Conservation (phyloP, 2,113 vertebrate genomes). For the Raja brachyura region DNA sequence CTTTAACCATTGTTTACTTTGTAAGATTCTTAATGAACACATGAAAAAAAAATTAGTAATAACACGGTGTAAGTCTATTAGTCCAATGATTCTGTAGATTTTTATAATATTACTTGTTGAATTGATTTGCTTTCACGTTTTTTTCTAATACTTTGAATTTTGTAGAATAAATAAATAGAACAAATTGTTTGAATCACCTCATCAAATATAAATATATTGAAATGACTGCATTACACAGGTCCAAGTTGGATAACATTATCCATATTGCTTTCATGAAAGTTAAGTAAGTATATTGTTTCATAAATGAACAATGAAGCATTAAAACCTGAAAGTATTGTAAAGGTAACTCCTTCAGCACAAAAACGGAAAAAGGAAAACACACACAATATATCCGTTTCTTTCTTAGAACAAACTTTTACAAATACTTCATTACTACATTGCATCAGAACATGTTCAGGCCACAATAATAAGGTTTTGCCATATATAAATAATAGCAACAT, state of each 20-base stretch:
- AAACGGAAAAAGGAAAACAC: background rate
- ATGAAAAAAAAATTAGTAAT: background rate
- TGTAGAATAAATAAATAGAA: background rate
- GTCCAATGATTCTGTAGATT: background rate
- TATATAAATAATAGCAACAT: background rate
- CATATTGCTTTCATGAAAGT: background rate
- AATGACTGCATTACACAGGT: background rate
- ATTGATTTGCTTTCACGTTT: background rate
- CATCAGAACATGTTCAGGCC: background rate
- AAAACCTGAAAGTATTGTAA: conserved; percentile 2
- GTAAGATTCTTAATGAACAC: background rate
- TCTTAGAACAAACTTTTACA: background rate
- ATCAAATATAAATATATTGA: background rate
- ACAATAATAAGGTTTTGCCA: background rate
- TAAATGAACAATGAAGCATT: background rate
- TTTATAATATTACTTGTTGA: background rate
- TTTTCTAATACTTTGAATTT: background rate
- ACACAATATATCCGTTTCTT: background rate
- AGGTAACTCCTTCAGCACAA: background rate
- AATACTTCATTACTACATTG: background rate
- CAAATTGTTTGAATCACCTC: background rate
- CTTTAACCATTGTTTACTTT: background rate
- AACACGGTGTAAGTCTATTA: background rate
- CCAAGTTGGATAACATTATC: background rate
- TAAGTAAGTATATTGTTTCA: background rate